Base-by-base conservation (phyloP, 23 tunicate species). In the Styela clava region DNA sequence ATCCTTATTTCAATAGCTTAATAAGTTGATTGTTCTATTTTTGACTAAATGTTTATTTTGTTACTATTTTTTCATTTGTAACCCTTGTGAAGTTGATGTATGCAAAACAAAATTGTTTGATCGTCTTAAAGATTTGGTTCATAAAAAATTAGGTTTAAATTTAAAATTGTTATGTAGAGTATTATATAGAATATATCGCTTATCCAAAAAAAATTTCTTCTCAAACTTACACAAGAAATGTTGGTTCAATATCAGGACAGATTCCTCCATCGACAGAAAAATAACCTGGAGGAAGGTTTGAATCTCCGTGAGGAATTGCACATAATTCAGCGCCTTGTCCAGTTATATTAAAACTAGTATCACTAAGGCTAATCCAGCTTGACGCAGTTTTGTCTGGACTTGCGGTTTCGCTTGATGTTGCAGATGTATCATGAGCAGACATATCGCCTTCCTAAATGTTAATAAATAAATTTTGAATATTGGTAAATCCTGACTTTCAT, bases 341-440 rank as follows among this genome's bases (percentile, higher is more conserved):
- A 1, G 31, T 67, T 67, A 24, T 67, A 29, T 67, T 67, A 19
- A 1, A 27, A 67, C 71, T 67, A 16, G 71, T 67, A 24, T 67
- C 71, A 16, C n/a, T 67, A 12, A 67, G 22, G 22, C 71, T 67
- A 25, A 67, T 1, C 71, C 71, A 67, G 71, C 71, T 67, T 67
- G 71, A 67, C 0, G 16, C 31, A 0, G 71, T 25, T 67, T 67
- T 67, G 71, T 67, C 71, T 67, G 71, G 71, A 67, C 71, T 67
- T 27, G 31, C 31, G 71, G 31, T 67, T 12, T 44, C 56, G 56
- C 12, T 44, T 12, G 56, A 44, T 5, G 56, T 67, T 67, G 31
- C 16, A 19, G 71, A 25, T 27, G 71, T 25, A 67, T 67, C 71
- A 24, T 67, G 71, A 16, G 30, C 31, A 67, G 71, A 67, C 31